phyloP scores from a whole-genome alignment of 2,113 vertebrate species.

The Centropus bengalensis region DNA sequence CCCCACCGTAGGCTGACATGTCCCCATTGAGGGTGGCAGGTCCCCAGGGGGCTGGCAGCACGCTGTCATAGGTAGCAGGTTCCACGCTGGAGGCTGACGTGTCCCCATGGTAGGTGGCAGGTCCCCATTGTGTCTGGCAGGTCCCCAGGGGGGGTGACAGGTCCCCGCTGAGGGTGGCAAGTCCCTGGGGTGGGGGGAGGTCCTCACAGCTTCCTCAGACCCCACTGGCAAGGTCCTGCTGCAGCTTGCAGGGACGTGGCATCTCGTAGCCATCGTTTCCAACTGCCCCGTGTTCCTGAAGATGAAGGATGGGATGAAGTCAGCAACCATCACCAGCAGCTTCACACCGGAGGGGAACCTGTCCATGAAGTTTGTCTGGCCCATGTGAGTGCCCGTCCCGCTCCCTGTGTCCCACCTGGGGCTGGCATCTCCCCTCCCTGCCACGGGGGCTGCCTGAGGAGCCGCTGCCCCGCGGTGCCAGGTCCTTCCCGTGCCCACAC shows the following conservation, averaged over 20 bases:
- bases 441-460: neutral
- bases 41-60: too few relatives aligned
- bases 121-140: neutral
- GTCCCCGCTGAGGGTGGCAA: neutral
- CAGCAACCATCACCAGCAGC: neutral
- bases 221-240: neutral
- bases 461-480: fast-evolving
- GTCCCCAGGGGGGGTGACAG: neutral
- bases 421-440: neutral
- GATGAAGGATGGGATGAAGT: constrained; percentile 25
- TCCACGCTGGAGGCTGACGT: too few relatives aligned
- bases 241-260: constrained; percentile 44
- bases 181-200: neutral
- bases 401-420: fast-evolving
- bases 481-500: neutral
- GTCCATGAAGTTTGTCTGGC: neutral
- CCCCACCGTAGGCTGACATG: too few relatives aligned
- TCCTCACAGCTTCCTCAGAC: neutral
- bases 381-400: neutral
- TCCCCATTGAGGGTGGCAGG: neutral
- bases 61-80: neutral
- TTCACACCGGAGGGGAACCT: neutral
- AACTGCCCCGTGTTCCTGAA: constrained; percentile 19
- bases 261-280: neutral
- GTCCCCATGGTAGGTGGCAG: too few relatives aligned